A percentile compares a stretch with the other conserved stretches of the same genome.
Evolutionary conservation across 2,888 invertebrate genomes (phyloP).

Genomic region (Noctua janthina): DNA sequence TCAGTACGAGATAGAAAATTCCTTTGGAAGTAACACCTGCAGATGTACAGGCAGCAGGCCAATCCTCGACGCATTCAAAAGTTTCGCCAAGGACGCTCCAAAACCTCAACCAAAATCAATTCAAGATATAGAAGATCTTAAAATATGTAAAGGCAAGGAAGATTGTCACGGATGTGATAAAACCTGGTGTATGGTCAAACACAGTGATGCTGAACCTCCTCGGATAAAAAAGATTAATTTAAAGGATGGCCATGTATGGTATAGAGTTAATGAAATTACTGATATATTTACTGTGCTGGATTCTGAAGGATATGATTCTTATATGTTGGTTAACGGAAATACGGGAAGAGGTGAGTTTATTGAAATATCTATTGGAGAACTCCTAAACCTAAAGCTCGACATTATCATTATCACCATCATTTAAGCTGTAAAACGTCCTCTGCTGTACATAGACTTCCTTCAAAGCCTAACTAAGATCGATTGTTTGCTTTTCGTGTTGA

Average conservation of each 20-base stretch:
- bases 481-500: neutral
- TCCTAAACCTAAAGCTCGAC: neutral
- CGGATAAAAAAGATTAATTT: conserved; percentile 73
- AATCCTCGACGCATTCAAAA: conserved; percentile 92
- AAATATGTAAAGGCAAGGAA: conserved; percentile 68
- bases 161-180: conserved; percentile 64
- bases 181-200: conserved; percentile 77
- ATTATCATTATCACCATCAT: neutral
- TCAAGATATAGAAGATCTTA: conserved; percentile 79
- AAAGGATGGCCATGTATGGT: conserved; percentile 86
- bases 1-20: conserved; percentile 92
- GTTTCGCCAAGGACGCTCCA: conserved; percentile 88
- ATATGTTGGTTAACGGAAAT: conserved; percentile 93
- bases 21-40: conserved; percentile 93
- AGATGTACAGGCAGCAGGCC: conserved; percentile 93
- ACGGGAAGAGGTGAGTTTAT: conserved; percentile 91
- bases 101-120: conserved; percentile 63
- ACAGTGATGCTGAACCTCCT: conserved; percentile 66
- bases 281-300: conserved; percentile 87
- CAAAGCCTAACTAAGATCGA: neutral
- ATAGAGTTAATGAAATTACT: conserved; percentile 85
- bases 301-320: conserved; percentile 82
- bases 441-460: neutral
- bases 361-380: neutral
- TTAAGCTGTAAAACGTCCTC: neutral